Conservation (phyloP, 2,888 invertebrate genomes). For the Rosalia funebris region DNA sequence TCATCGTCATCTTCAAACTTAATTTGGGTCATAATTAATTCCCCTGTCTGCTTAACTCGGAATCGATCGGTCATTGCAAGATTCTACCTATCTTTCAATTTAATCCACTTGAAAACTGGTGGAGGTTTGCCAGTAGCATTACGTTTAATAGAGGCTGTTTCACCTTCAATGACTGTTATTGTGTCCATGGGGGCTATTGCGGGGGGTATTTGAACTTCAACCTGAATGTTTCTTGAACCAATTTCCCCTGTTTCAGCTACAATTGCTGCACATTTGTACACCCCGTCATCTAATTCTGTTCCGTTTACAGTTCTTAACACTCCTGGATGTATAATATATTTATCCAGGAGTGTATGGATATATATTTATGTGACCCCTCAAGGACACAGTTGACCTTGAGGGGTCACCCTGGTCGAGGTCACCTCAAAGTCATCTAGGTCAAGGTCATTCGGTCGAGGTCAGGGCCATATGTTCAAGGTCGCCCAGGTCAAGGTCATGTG, state of each 20-base stretch:
- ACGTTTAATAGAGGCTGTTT: conserved; percentile 79
- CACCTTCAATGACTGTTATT: conserved; percentile 81
- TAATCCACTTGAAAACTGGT: conserved; percentile 86
- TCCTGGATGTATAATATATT: no score
- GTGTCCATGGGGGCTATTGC: conserved; percentile 73
- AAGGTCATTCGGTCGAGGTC: no score
- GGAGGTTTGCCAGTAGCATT: conserved; percentile 85
- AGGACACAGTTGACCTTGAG: no score
- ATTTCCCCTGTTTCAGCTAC: conserved; percentile 84
- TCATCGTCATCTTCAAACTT: conserved; percentile 81
- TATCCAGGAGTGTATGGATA: no score
- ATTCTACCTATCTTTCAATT: conserved; percentile 75
- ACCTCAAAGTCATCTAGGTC: no score
- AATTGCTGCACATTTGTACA: conserved; percentile 87
- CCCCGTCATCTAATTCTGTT: conserved; percentile 84
- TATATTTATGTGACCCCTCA: no score
- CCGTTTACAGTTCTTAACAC: conserved; percentile 82
- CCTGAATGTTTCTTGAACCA: conserved; percentile 75
- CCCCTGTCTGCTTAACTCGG: conserved; percentile 77
- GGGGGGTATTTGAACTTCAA: conserved; percentile 79
- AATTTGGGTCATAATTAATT: conserved; percentile 78
- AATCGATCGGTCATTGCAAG: conserved; percentile 75
- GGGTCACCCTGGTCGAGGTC: no score
- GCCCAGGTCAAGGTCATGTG: no score
- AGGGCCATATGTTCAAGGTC: no score